Percentiles rank a stretch among this genome's conserved stretches.
These are phyloP conservation scores for Hybos culiciformis DNA, from an alignment of 2,888 invertebrate genomes.

Conservation along the genomic window DNA sequence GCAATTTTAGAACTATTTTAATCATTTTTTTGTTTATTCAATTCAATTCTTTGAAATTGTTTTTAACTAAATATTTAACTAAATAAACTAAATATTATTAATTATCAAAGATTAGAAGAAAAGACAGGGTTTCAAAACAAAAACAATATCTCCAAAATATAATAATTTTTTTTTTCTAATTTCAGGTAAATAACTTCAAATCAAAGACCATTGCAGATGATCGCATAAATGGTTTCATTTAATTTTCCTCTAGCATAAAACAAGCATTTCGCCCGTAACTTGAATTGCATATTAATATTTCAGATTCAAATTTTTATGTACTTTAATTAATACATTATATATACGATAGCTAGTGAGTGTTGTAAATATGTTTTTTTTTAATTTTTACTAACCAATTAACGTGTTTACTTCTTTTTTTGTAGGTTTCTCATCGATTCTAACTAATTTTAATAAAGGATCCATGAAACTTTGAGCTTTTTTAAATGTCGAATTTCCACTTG, in stretches of 20 bases:
- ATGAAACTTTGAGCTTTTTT: conserved; percentile 12
- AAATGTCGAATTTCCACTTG: background rate
- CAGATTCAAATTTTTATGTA: conserved; percentile 7
- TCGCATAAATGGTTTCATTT: too few species aligned
- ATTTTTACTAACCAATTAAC: conserved; percentile 16
- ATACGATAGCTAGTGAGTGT: background rate
- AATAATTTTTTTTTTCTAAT: too few species aligned
- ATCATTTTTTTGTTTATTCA: too few species aligned
- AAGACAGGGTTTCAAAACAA: too few species aligned
- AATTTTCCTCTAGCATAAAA: background rate
- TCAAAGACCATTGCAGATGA: too few species aligned
- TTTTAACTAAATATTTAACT: too few species aligned
- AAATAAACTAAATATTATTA: too few species aligned
- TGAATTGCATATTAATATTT: background rate
- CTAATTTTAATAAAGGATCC: conserved; percentile 10
- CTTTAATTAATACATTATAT: background rate
- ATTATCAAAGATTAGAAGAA: too few species aligned
- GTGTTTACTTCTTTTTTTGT: conserved; percentile 16
- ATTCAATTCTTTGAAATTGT: too few species aligned
- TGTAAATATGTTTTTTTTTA: background rate
- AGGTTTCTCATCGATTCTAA: conserved; percentile 14
- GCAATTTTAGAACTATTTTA: too few species aligned
- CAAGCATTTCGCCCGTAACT: background rate
- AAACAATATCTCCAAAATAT: too few species aligned
- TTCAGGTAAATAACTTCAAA: too few species aligned